These are phyloP conservation scores for Drosophila parthenogenetica DNA, from an alignment of 2,888 invertebrate species.

Conservation along the genomic window DNA sequence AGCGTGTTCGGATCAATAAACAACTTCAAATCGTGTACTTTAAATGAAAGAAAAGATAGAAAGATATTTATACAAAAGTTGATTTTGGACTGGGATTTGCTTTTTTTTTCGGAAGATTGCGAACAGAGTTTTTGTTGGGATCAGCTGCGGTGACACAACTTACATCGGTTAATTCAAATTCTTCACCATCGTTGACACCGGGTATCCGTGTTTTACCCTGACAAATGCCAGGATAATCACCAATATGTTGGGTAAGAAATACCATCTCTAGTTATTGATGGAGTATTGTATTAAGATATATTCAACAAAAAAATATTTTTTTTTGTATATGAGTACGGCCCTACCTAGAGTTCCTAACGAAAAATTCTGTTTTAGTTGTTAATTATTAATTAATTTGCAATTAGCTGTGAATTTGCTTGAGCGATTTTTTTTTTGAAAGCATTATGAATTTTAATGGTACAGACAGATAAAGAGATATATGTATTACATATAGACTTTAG, in stretches of 20 bases:
- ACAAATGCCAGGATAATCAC: conserved; percentile 95
- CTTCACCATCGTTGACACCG: conserved; percentile 96
- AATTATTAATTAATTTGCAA: conserved; percentile 25
- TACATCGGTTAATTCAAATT: conserved; percentile 95
- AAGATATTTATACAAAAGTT: conserved; percentile 57
- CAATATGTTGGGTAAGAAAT: conserved; percentile 93
- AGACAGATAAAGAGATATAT: conserved; percentile 1
- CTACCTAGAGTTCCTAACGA: conserved; percentile 40
- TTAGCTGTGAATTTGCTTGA: conserved; percentile 39
- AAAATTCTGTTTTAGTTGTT: conserved; percentile 33
- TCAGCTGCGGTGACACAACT: conserved; percentile 86
- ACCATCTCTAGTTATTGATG: conserved; percentile 88
- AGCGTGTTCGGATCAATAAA: conserved; percentile 55
- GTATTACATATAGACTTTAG: conserved; percentile 9
- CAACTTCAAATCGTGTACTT: conserved; percentile 58
- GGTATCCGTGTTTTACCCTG: conserved; percentile 98
- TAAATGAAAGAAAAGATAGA: conserved; percentile 44
- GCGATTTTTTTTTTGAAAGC: conserved; percentile 30
- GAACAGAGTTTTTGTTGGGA: conserved; percentile 32
- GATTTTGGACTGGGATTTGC: conserved; percentile 21
- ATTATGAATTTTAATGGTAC: conserved; percentile 53
- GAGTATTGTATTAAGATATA: conserved; percentile 40
- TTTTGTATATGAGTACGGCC: conserved; percentile 29
- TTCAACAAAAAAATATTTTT: conserved; percentile 20
- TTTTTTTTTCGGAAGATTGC: conserved; percentile 18